Conservation (phyloP, 1,140 invertebrate genomes). For the Eueides isabella region DNA sequence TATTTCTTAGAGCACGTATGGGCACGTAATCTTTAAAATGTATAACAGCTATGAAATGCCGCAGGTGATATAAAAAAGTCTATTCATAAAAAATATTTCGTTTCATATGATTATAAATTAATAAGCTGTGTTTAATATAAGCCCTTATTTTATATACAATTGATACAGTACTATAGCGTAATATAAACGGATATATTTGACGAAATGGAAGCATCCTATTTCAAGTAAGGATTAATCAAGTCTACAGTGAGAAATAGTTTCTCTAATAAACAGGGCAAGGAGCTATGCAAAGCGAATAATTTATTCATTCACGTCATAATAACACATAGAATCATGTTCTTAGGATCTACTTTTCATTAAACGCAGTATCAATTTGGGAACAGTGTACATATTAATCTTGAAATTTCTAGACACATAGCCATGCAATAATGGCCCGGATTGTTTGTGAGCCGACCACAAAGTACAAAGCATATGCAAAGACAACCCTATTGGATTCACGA, state of each 20-base stretch:
- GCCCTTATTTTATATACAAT: too few relatives aligned
- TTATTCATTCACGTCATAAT: slow-evolving; percentile 4
- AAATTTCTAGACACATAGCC: slow-evolving; percentile 53
- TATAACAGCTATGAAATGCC: too few relatives aligned
- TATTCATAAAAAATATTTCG: too few relatives aligned
- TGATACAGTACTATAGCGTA: too few relatives aligned
- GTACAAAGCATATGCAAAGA: slow-evolving; percentile 67
- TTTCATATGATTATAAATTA: too few relatives aligned
- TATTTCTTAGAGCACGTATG: too few relatives aligned
- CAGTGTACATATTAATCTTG: slow-evolving; percentile 53
- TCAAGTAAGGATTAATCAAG: slow-evolving; percentile 32
- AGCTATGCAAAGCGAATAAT: neutral
- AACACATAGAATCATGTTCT: neutral
- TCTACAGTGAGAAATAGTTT: slow-evolving; percentile 24
- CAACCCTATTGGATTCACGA: slow-evolving; percentile 64
- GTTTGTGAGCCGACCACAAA: slow-evolving; percentile 61
- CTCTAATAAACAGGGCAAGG: slow-evolving; percentile 12
- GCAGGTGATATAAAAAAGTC: too few relatives aligned
- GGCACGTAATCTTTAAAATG: too few relatives aligned
- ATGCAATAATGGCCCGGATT: slow-evolving; percentile 63
- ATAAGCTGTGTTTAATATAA: neutral
- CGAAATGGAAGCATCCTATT: slow-evolving; percentile 4
- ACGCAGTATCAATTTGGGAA: neutral
- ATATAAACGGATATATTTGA: neutral
- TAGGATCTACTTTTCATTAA: slow-evolving; percentile 10